phyloP scores from a whole-genome alignment of 2,888 invertebrate genomes.

The Epinotia nisella region DNA sequence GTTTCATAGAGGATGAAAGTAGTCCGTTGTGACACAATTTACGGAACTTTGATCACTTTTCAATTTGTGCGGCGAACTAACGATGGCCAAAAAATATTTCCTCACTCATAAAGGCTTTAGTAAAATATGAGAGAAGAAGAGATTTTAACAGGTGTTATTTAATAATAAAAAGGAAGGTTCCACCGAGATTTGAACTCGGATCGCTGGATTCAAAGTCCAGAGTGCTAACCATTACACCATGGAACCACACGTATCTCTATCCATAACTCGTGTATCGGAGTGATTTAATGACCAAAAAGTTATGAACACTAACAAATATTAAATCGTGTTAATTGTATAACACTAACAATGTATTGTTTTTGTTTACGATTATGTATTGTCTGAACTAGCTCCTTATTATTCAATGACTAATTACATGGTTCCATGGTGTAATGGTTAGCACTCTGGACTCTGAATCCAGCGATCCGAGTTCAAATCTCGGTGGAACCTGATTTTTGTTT shows the following conservation, averaged over 20 bases:
- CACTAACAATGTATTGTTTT: background rate
- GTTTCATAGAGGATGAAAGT: too few species aligned
- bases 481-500: conserved; percentile 80
- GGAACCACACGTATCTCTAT: conserved; percentile 79
- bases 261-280: background rate
- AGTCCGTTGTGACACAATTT: too few species aligned
- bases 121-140: background rate
- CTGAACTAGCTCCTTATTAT: conserved; percentile 13
- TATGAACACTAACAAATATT: conserved; percentile 5
- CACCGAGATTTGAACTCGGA: conserved; percentile 94
- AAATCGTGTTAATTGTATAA: background rate
- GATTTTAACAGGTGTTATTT: background rate
- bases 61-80: too few species aligned
- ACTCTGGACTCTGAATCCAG: conserved; percentile 88
- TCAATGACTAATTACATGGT: conserved; percentile 57
- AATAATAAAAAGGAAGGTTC: conserved; percentile 31
- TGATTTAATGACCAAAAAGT: background rate
- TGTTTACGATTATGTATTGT: background rate
- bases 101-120: background rate
- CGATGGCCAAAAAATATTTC: too few species aligned
- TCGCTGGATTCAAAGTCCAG: conserved; percentile 94
- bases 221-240: conserved; percentile 93
- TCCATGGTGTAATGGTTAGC: conserved; percentile 87
- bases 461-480: conserved; percentile 88
- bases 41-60: too few species aligned